These are phyloP conservation scores for Muscidifurax raptorellus DNA, from an alignment of 1,140 invertebrate species.

Conservation along the genomic window DNA sequence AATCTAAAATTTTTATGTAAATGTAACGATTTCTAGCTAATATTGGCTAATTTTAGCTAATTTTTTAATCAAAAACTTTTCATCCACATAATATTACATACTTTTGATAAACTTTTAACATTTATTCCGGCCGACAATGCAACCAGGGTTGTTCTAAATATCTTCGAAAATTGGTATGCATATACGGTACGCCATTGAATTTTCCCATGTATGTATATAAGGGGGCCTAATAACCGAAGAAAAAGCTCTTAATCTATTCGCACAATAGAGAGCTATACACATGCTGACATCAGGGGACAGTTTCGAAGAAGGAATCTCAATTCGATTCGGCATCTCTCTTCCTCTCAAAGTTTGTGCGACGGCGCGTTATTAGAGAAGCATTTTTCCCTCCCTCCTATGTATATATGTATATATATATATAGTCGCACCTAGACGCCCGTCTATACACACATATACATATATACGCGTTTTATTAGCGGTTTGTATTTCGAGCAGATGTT, in stretches of 20 bases:
- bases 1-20: too few species aligned
- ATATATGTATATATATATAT: neutral
- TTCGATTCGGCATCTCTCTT: slow-evolving; percentile 32
- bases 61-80: too few species aligned
- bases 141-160: too few species aligned
- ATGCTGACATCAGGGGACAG: neutral
- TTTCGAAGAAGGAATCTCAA: slow-evolving; percentile 27
- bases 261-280: neutral
- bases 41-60: too few species aligned
- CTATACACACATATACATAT: neutral
- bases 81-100: too few species aligned
- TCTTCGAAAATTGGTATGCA: neutral
- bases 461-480: slow-evolving; percentile 71
- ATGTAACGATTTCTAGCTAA: too few species aligned
- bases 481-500: slow-evolving; percentile 74
- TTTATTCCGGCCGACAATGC: too few species aligned
- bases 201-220: neutral
- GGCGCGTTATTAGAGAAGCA: neutral
- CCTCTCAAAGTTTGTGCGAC: slow-evolving; percentile 20
- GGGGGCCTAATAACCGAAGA: slow-evolving; percentile 12
- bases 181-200: too few species aligned
- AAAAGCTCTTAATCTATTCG: slow-evolving; percentile 43
- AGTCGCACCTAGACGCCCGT: neutral
- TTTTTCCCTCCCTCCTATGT: neutral
- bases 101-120: too few species aligned